Conservation (phyloP, 2,797 vertebrate genomes). For the Enteromius anoplus region DNA sequence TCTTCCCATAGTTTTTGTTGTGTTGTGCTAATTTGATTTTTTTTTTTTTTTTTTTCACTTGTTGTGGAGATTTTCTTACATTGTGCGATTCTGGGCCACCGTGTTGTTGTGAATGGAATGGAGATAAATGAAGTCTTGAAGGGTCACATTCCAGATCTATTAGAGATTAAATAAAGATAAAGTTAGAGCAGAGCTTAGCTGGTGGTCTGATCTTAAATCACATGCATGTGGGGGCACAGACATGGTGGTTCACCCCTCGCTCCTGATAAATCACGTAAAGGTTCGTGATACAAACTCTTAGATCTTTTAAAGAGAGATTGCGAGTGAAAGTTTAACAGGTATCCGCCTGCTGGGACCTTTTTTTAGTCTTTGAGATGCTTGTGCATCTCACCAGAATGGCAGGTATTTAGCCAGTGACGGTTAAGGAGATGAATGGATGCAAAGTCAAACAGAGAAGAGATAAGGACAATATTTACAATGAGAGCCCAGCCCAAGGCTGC, state of each 20-base stretch:
- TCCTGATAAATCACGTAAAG: neutral
- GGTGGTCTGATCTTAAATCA: slow-evolving; percentile 25
- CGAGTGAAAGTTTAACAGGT: slow-evolving; percentile 24
- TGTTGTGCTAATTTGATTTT: neutral
- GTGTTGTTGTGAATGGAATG: neutral
- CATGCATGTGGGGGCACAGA: neutral
- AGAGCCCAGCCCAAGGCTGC: slow-evolving; percentile 52
- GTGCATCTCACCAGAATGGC: neutral
- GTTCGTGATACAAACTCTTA: neutral
- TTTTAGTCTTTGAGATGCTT: slow-evolving; percentile 12
- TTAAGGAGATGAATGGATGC: slow-evolving; percentile 30
- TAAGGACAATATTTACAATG: slow-evolving; percentile 58
- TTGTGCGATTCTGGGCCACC: neutral
- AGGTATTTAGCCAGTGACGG: slow-evolving; percentile 46
- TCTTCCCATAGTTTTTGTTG: neutral
- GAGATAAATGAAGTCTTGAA: neutral
- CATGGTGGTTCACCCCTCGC: slow-evolving; percentile 12
- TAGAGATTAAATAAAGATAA: neutral
- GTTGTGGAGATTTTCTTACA: neutral
- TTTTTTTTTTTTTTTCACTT: neutral
- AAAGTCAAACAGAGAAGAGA: slow-evolving; percentile 55
- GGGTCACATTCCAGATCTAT: neutral
- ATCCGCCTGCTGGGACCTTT: neutral
- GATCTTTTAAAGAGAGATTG: neutral
- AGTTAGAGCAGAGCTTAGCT: slow-evolving; percentile 1